Evolutionary conservation across 2,113 vertebrate species (phyloP), one percentile per base, ranked within the genome.

Genomic region (Ceyx melanurus): DNA sequence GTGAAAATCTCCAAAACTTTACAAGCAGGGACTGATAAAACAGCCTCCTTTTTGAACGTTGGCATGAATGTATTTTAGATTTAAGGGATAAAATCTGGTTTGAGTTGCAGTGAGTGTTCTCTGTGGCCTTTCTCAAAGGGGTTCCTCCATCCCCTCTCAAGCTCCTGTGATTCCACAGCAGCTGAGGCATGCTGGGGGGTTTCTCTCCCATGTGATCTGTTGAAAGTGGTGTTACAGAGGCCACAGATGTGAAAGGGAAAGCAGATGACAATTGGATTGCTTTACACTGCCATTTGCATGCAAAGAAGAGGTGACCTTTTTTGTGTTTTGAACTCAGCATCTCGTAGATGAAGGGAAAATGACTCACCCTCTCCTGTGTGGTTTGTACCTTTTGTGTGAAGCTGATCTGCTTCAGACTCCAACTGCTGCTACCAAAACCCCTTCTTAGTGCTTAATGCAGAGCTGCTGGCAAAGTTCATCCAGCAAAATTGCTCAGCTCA

Each of bases 331-430:
- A 86, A 80, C 73, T 80, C 91, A 87, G 74, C 62, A 72, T 76
- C 86, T 89, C 2, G 77, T 17, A 35, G 73, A 95, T 92, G 42
- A 94, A 91, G 75, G 42, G 28, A 28, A 93, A 93, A 84, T 94
- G 75, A 78, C 53, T 91, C 80, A 82, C 5, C 67, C 61, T 92
- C 76, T 82, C 70, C 82, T 77, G 2, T 74, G 60, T 82, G n/a
- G 6, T 88, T 86, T 81, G 35, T 82, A 62, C 53, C 58, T 91
- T 91, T 88, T 45, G 45, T 2, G 18, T 82, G 74, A 86, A 48
- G 73, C 45, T 88, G 78, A 79, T 75, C 66, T 6, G 15, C 56
- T 96, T 86, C 40, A 78, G 61, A 82, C 64, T 85, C 45, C 48
- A 84, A 37, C 66, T 81, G 72, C 81, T 94, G 72, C 82, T 86